Evolutionary conservation across 2,797 vertebrate genomes (phyloP), one percentile per base, ranked within the genome.

Genomic region (Carcharodon carcharias): DNA sequence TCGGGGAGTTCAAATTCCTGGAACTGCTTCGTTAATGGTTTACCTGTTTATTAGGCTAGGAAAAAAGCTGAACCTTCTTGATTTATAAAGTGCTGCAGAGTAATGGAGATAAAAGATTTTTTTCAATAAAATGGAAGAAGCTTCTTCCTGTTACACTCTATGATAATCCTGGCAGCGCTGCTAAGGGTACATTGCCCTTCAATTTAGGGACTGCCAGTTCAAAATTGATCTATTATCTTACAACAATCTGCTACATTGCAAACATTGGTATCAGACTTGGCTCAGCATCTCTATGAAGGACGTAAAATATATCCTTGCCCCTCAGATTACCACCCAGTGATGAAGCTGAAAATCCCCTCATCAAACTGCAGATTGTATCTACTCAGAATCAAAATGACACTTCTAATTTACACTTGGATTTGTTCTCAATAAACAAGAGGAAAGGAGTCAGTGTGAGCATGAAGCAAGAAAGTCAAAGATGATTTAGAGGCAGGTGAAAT

Each of bases 281-380:
- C n/a, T 65, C 63, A 93, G 63, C 8, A 5, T 6, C 65, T 93
- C 58, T 4, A 93, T 7, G 63, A 40, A 93, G n/a, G 61, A 0
- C 18, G 9, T 40, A 40, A n/a, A 40, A 65, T 63, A 63, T 93
- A n/a, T 1, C 35, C 8, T 1, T 65, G n/a, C 31, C 91, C 14
- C 91, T 16, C 31, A 65, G 61, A 65, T 45, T 85, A 85, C 40
- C 40, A 45, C 18, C 40, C 1, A 50, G 45, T 50, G n/a, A 11
- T 82, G 89, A 92, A 89, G 77, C 12, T 89, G 31, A 91, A 93
- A 92, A 63, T 92, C 14, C 61, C 35, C 58, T 91, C 54, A 91
- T 63, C 58, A 92, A 35, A 92, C 23, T 14, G n/a, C n/a, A 35
- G 31, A 61, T 92, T 61, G 58, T 40, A 65, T 93, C 88, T 35